Base-by-base conservation (phyloP, 2,888 invertebrate genomes). In the Tetropium fuscum region DNA sequence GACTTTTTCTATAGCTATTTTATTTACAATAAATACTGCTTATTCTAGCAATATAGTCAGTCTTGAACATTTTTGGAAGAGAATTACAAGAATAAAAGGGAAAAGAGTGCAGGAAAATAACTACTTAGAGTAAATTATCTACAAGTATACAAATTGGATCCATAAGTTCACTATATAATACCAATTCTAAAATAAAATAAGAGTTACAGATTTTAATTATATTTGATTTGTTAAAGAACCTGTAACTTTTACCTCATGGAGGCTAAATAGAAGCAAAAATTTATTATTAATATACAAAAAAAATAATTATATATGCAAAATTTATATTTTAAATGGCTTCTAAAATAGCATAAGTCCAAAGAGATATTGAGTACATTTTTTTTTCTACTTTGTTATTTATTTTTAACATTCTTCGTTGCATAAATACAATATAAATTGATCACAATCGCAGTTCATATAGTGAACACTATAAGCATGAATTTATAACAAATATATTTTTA, bases 371-470 rank as follows among this genome's bases (percentile, higher is more conserved):
- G 64, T 70, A 69, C 63, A 64, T 69, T 64, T 62, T 64, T 61
- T 66, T 56, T 62, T 51, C 64, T 69, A 68, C 59, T 58, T 64
- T 63, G 62, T 61, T 60, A 58, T 61, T 64, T 62, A 60, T 63
- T 64, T 64, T 64, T 66, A 64, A 58, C 60, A 60, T 70, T 70
- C 56, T 78, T 78, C 78, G 78, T 78, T 78, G 78, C 78, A 77
- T 77, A 75, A 72, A 75, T 76, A 73, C 72, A 73, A 74, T 76
- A 73, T 70, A 76, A 77, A 77, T 81, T 72, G 78, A 81, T 81
- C 81, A 81, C 81, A 81, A 79, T 81, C 79, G 81, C 80, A 79
- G 81, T 81, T 81, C 80, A 79, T 80, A 80, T 80, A 80, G 80
- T 79, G 80, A 81, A 81, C 80, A 81, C 81, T 81, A 81, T 81